Conservation (phyloP, 2,113 vertebrate genomes). For the Silurus glanis region DNA sequence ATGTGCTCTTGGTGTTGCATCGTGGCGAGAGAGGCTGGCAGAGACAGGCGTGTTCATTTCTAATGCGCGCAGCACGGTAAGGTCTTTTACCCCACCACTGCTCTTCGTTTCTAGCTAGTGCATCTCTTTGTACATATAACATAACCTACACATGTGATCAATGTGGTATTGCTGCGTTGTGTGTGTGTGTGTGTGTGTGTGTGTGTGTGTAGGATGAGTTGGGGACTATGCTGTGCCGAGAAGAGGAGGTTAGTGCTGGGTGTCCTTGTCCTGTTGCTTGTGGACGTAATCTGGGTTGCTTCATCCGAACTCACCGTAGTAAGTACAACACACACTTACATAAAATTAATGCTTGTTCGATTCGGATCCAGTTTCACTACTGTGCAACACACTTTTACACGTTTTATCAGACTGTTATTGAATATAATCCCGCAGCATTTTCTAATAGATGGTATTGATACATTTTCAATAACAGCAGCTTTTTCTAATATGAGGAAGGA, state of each 20-base stretch:
- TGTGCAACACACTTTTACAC: background rate
- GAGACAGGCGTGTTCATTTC: conserved; percentile 20
- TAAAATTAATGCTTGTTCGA: background rate
- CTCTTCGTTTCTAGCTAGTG: background rate
- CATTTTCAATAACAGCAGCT: background rate
- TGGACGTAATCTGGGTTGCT: conserved; percentile 96
- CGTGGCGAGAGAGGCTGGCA: conserved; percentile 21
- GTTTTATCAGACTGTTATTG: background rate
- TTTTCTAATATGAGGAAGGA: background rate
- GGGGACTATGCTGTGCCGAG: conserved; percentile 80
- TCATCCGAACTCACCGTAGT: conserved; percentile 96
- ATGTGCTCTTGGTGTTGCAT: conserved; percentile 15
- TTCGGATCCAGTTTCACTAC: background rate
- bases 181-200: conserved; percentile 89
- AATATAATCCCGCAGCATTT: background rate
- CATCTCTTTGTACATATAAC: background rate
- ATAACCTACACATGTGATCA: background rate
- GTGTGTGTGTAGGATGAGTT: conserved; percentile 91
- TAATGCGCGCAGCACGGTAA: conserved; percentile 44
- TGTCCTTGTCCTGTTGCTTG: conserved; percentile 88
- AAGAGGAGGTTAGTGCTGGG: conserved; percentile 87
- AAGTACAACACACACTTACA: conserved; percentile 58
- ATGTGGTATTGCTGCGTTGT: conserved; percentile 58
- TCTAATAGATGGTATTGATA: background rate
- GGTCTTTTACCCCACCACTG: background rate